These are phyloP conservation scores for Anseranas semipalmata DNA, from an alignment of 2,113 vertebrate genomes.

Conservation along the genomic window DNA sequence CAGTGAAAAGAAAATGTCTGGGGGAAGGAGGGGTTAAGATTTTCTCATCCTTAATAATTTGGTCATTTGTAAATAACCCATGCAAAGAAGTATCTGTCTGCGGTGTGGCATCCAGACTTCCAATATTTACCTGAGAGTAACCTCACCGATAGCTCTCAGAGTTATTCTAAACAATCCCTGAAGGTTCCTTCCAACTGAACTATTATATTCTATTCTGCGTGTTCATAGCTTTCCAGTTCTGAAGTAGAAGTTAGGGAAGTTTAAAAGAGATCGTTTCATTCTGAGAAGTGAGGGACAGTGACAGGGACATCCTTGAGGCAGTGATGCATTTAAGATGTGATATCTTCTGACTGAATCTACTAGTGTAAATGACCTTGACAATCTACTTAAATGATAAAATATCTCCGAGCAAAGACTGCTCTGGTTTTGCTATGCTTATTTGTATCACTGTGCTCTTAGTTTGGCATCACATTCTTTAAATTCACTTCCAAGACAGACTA, in stretches of 20 bases:
- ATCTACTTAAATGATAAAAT: slow-evolving; percentile 14
- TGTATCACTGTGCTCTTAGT: background rate
- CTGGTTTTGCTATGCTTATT: background rate
- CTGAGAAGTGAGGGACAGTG: background rate
- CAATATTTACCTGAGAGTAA: background rate
- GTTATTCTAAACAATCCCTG: background rate
- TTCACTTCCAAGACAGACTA: background rate
- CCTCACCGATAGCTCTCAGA: background rate
- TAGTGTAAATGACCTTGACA: slow-evolving; percentile 33
- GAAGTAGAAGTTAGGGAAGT: background rate
- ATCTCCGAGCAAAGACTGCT: background rate
- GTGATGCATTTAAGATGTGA: background rate
- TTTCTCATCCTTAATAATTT: background rate
- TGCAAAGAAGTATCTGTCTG: background rate
- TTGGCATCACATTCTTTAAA: background rate
- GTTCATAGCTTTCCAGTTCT: background rate
- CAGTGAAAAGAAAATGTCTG: background rate
- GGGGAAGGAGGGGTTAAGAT: background rate
- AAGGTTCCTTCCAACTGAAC: too few species aligned
- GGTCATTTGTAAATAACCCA: background rate
- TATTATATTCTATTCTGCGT: too few species aligned
- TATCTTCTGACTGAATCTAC: background rate
- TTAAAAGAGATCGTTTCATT: background rate
- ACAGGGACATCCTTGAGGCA: background rate
- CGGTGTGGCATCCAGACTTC: background rate